Conservation (phyloP, 2,797 vertebrate species). For the Sebastes iracundus region DNA sequence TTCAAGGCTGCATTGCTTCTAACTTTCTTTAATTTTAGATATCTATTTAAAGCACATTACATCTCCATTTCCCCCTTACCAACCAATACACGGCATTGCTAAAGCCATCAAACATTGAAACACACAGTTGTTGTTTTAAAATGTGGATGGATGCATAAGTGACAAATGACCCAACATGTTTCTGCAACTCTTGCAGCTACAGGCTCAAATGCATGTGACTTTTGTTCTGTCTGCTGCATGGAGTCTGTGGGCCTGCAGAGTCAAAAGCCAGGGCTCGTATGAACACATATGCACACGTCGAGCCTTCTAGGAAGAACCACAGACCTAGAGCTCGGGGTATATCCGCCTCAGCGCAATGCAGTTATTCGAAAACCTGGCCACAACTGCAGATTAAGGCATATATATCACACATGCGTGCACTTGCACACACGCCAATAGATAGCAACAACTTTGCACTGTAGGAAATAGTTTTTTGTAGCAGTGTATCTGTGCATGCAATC, state of each 20-base stretch:
- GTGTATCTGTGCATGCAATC: not conserved
- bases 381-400: slow-evolving; percentile 60
- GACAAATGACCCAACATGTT: not conserved
- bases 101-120: not conserved
- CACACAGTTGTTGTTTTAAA: not conserved
- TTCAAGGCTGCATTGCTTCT: not conserved
- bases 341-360: slow-evolving; percentile 62
- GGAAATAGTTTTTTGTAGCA: not conserved
- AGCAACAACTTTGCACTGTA: not conserved
- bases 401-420: slow-evolving; percentile 24
- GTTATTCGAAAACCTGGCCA: slow-evolving; percentile 78
- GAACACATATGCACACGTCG: not conserved
- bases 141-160: not conserved
- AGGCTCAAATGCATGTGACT: slow-evolving; percentile 24
- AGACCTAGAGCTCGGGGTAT: slow-evolving; percentile 65
- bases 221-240: slow-evolving; percentile 15
- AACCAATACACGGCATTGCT: not conserved
- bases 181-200: slow-evolving; percentile 7
- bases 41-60: not conserved
- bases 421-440: slow-evolving; percentile 23
- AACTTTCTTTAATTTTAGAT: not conserved
- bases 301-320: slow-evolving; percentile 88
- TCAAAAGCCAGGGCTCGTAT: slow-evolving; percentile 18
- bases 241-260: slow-evolving; percentile 39
- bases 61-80: not conserved